phyloP scores from a whole-genome alignment of 2,888 invertebrate genomes.

The Drosophila colorata region DNA sequence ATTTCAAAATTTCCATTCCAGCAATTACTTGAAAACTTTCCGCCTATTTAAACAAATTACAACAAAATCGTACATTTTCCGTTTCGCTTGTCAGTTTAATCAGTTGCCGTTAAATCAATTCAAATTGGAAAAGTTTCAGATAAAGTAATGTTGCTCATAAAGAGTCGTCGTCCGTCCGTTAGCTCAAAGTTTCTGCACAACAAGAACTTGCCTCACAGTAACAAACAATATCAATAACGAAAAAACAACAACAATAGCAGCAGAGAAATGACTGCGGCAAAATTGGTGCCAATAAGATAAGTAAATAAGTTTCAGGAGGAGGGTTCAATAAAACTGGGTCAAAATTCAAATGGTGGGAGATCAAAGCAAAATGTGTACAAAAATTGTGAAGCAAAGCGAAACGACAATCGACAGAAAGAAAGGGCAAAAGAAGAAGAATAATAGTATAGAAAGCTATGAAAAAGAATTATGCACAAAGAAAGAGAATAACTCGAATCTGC shows the following conservation, averaged over 20 bases:
- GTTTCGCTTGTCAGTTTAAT: slow-evolving; percentile 27
- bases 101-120: slow-evolving; percentile 48
- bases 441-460: slow-evolving; percentile 17
- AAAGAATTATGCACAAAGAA: slow-evolving; percentile 49
- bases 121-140: slow-evolving; percentile 52
- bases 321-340: slow-evolving; percentile 52
- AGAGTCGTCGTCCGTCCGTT: slow-evolving; percentile 12
- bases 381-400: slow-evolving; percentile 21
- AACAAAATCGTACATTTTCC: slow-evolving; percentile 11
- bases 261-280: slow-evolving; percentile 38
- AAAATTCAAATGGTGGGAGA: slow-evolving; percentile 52
- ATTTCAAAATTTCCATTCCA: background rate
- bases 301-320: slow-evolving; percentile 36
- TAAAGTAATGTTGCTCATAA: slow-evolving; percentile 49
- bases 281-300: slow-evolving; percentile 35
- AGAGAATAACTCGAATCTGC: background rate
- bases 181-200: slow-evolving; percentile 5
- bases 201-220: slow-evolving; percentile 7
- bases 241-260: slow-evolving; percentile 11
- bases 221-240: slow-evolving; percentile 20
- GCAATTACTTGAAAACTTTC: slow-evolving; percentile 11
- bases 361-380: slow-evolving; percentile 29
- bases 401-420: slow-evolving; percentile 7
- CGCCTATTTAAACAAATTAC: slow-evolving; percentile 14
- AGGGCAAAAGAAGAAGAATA: background rate